A percentile compares a stretch with the other conserved stretches of the same genome.
Conservation (phyloP, 2,888 invertebrate species). For the Hirudinaria manillensis region DNA sequence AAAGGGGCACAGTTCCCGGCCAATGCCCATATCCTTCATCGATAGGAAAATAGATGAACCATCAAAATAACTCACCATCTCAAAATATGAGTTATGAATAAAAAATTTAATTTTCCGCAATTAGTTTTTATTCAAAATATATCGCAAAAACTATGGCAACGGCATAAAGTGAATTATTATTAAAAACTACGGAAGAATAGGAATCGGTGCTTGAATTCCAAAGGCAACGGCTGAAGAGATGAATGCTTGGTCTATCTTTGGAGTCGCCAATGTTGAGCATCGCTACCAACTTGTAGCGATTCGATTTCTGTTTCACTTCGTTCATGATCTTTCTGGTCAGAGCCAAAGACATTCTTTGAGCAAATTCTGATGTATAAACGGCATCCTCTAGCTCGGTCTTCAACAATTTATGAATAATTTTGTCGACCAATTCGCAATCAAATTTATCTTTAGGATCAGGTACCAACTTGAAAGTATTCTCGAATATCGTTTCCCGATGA, state of each 20-base stretch:
- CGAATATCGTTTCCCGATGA: neutral
- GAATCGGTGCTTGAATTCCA: constrained; percentile 24
- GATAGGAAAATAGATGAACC: too few relatives aligned
- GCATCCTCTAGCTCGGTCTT: constrained; percentile 5
- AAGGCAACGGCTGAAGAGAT: constrained; percentile 22
- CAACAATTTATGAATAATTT: neutral
- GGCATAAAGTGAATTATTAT: constrained; percentile 19
- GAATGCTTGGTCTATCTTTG: constrained; percentile 18
- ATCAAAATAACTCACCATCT: too few relatives aligned
- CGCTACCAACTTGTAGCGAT: constrained; percentile 12
- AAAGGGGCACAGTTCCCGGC: too few relatives aligned
- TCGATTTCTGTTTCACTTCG: constrained; percentile 3
- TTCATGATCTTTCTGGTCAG: constrained; percentile 3
- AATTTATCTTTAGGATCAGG: neutral
- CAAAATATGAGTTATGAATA: too few relatives aligned
- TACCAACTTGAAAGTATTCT: constrained; percentile 17
- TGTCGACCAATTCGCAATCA: neutral
- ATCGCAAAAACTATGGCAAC: constrained; percentile 5
- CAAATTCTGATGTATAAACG: neutral
- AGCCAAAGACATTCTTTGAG: neutral
- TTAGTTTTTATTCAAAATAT: constrained; percentile 20
- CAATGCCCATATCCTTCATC: too few relatives aligned
- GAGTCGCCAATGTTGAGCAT: constrained; percentile 23
- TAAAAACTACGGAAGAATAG: neutral
- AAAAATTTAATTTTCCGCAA: too few relatives aligned